Base-by-base conservation (phyloP, 2,888 invertebrate species). In the Mechanitis mazaeus region DNA sequence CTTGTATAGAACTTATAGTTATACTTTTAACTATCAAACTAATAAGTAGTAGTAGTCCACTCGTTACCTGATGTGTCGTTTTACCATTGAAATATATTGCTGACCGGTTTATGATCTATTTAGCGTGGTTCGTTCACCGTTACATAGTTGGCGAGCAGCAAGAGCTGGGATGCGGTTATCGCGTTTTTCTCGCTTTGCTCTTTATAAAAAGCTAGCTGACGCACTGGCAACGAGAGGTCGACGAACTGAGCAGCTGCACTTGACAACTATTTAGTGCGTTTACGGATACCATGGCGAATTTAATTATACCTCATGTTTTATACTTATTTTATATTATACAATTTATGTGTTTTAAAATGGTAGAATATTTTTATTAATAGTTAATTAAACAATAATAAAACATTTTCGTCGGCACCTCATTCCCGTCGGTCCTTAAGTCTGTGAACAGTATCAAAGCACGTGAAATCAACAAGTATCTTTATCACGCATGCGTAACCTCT, bases 171-270 rank as follows among this genome's bases (percentile, higher is more conserved):
- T 83, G 87, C 80, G 77, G 80, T 84, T 87, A 87, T 86, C 81
- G 77, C 73, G 71, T 83, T 85, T 87, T 86, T 87, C 85, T 87
- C 84, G 79, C 77, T 83, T 85, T 85, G 84, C 85, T 82, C 83
- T 86, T 85, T 83, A 83, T 84, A 83, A 82, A 84, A 81, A 81
- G 83, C 81, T 83, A 81, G 83, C 81, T 86, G 87, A 87, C 87
- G 87, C 85, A 84, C 78, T 80, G 74, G 75, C 77, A 76, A 75
- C 70, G 72, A 74, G 74, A 74, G 86, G 85, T 85, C 84, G 72
- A 72, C 81, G 87, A 85, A 78, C 87, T 72, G 71, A 69, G 74
- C 80, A 79, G 77, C 79, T 78, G 77, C 77, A 79, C 71, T 67
- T 71, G 72, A 77, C 76, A 63, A 62, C 58, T 66, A 59, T 58